phyloP scores from a whole-genome alignment of 2,797 vertebrate genomes.

The Micropoecilia bifurca region DNA sequence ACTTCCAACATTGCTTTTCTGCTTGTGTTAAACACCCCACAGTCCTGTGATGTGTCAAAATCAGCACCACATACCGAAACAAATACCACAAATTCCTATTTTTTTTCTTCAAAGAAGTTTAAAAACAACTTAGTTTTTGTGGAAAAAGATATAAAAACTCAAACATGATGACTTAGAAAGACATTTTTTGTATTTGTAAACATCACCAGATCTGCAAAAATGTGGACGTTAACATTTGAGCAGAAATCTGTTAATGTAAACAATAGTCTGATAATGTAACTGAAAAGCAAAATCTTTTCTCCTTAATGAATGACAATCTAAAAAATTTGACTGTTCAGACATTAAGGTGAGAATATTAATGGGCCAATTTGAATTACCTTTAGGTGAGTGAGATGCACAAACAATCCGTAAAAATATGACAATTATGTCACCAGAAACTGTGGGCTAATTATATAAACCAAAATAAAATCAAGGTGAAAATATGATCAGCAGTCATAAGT shows the following conservation, averaged over 20 bases:
- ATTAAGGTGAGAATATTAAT: background rate
- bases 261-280: background rate
- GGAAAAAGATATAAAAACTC: background rate
- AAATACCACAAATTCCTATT: background rate
- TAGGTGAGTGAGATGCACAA: background rate
- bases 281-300: background rate
- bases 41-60: background rate
- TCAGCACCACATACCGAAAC: background rate
- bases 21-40: background rate
- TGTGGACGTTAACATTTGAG: background rate
- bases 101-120: background rate
- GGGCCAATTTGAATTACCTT: background rate
- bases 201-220: background rate
- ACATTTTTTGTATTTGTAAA: background rate
- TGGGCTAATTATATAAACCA: background rate
- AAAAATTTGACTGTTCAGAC: background rate
- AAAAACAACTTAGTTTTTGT: background rate
- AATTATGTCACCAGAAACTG: background rate
- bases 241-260: background rate
- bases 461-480: background rate
- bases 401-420: background rate
- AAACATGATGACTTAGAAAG: background rate
- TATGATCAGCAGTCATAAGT: conserved; percentile 55
- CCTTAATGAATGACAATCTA: background rate
- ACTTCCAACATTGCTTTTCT: background rate